Percentiles rank a stretch among this genome's conserved stretches.
These are phyloP conservation scores for Scaptomyza polygonia DNA, from an alignment of 2,888 invertebrate species.

Conservation along the genomic window DNA sequence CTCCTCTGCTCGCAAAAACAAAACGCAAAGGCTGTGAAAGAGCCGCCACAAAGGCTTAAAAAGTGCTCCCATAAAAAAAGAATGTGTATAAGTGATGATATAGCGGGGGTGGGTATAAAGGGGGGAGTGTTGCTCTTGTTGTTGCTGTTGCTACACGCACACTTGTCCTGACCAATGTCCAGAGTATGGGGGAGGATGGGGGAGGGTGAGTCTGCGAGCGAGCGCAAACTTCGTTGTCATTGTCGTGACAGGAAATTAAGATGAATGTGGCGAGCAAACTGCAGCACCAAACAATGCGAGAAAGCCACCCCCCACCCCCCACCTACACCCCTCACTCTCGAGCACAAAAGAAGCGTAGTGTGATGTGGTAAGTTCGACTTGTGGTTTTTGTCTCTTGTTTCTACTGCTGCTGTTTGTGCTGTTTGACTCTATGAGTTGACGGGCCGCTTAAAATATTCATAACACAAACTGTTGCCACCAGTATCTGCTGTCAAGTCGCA, in stretches of 20 bases:
- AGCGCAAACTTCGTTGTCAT: constrained; percentile 70
- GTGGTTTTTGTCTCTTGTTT: constrained; percentile 34
- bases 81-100: constrained; percentile 14
- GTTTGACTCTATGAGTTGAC: constrained; percentile 48
- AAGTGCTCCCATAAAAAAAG: constrained; percentile 44
- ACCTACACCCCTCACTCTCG: too few species aligned
- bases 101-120: background rate
- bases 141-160: constrained; percentile 49
- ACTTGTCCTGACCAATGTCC: constrained; percentile 45
- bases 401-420: constrained; percentile 34
- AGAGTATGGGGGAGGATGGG: constrained; percentile 8
- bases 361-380: constrained; percentile 30
- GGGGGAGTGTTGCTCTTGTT: background rate
- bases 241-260: constrained; percentile 79
- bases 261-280: constrained; percentile 79
- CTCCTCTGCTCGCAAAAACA: background rate
- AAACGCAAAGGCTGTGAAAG: constrained; percentile 46
- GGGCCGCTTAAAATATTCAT: constrained; percentile 73
- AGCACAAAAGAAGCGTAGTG: background rate
- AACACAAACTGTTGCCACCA: constrained; percentile 76
- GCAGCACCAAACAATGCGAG: constrained; percentile 54
- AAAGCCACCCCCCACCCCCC: constrained; percentile 1
- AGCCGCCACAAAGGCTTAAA: constrained; percentile 74
- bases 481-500: constrained; percentile 53
- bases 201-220: constrained; percentile 15